phyloP scores from a whole-genome alignment of 2,888 invertebrate genomes.

The Myopa testacea region DNA sequence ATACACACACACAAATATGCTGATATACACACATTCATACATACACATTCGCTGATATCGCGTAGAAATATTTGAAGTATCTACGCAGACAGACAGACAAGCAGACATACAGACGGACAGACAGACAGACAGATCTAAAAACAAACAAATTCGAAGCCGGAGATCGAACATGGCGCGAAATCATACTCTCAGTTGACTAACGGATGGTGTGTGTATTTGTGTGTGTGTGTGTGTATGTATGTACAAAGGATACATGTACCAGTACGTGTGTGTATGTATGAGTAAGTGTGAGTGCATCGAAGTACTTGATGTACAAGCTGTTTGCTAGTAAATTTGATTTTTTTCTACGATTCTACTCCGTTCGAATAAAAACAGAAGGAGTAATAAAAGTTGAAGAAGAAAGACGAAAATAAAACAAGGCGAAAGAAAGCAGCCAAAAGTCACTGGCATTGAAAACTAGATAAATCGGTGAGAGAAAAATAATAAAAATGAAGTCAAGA shows the following conservation, averaged over 20 bases:
- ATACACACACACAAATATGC: conserved; percentile 2
- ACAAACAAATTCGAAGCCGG: conserved; percentile 40
- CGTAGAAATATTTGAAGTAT: conserved; percentile 8
- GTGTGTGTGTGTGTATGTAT: not conserved
- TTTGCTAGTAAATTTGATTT: conserved; percentile 19
- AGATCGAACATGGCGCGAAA: conserved; percentile 43
- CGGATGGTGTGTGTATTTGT: not conserved
- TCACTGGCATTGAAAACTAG: not conserved
- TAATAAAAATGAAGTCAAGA: conserved; percentile 28
- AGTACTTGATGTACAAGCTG: conserved; percentile 6
- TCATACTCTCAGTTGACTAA: conserved; percentile 17
- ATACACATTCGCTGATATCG: not conserved
- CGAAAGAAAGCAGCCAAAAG: not conserved
- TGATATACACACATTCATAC: not conserved
- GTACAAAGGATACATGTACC: not conserved
- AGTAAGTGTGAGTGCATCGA: conserved; percentile 8
- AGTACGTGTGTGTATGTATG: not conserved
- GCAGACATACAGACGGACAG: too few relatives aligned
- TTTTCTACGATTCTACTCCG: conserved; percentile 8
- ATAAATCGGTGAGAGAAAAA: conserved; percentile 4
- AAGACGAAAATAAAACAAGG: not conserved
- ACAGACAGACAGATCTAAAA: not conserved
- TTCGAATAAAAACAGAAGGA: not conserved
- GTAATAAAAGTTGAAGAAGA: not conserved
- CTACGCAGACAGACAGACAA: not conserved